Base-by-base conservation (phyloP, 2,888 invertebrate species). In the Thysanoteuthis rhombus region DNA sequence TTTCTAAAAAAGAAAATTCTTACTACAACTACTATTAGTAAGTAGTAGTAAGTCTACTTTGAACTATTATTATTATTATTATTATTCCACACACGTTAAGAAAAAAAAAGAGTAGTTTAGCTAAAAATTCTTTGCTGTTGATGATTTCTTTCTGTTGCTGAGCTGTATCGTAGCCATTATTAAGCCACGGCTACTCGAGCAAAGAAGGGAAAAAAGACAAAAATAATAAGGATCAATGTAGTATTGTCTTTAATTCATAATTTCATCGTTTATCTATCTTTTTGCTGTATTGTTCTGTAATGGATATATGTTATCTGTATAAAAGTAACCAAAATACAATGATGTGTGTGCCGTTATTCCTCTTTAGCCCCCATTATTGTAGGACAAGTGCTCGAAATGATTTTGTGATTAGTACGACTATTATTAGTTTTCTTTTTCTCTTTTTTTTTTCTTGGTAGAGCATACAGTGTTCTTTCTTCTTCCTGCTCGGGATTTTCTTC, bases 271-370 rank as follows among this genome's bases (percentile, higher is more conserved):
- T 89, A 32, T 89, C n/a, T 89, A 32, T 89, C 10, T 36, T 39
- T 40, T 42, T 40, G 40, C 92, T 92, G 40, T 92, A n/a, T 28
- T 40, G 45, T 92, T 92, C 92, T 92, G 92, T 92, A 92, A 45
- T 92, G 92, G n/a, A 92, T 92, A 32, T 42, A 92, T 92, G n/a
- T 92, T 92, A 92, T 92, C 92, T 40, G 92, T 92, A 92, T 92
- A 92, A 92, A 92, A 92, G 42, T 92, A 45, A 92, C 92, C 42
- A 92, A 92, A 92, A 16, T 92, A 92, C 32, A 25, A 39, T 39
- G 32, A n/a, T 92, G 45, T 92, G 92, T 92, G 32, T 92, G 92
- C 92, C 92, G 92, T 92, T 92, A 40, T 45, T 92, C 92, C 75
- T 75, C n/a, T 75, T 75, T 75, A 75, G 75, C 75, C 75, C n/a